Evolutionary conservation across 2,888 invertebrate species (phyloP).

Genomic region (Gasteruption jaculator): DNA sequence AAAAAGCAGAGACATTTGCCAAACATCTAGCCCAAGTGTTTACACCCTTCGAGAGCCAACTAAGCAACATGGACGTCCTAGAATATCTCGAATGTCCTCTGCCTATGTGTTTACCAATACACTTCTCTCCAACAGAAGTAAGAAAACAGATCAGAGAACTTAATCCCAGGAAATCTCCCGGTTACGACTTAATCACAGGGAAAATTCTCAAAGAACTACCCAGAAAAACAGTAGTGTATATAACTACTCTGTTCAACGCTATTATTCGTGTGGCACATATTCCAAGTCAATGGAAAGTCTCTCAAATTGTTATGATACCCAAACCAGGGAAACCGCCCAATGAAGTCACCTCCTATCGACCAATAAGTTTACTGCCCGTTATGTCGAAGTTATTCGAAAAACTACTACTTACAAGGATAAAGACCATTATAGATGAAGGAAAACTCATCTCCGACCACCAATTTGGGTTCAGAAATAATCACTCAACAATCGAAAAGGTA

Average conservation of each 20-base stretch:
- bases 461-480: conserved; percentile 23
- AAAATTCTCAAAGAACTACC: conserved; percentile 28
- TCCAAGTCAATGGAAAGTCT: conserved; percentile 29
- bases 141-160: conserved; percentile 6
- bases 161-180: conserved; percentile 22
- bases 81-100: conserved; percentile 3
- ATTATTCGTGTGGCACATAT: conserved; percentile 25
- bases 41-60: conserved; percentile 15
- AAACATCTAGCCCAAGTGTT: conserved; percentile 23
- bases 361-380: conserved; percentile 24
- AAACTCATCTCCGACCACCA: conserved; percentile 22
- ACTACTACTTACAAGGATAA: conserved; percentile 24
- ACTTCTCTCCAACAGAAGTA: conserved; percentile 10
- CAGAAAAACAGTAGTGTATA: conserved; percentile 21
- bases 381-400: conserved; percentile 30
- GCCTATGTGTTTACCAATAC: conserved; percentile 2
- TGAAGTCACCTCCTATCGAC: conserved; percentile 24
- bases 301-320: conserved; percentile 19
- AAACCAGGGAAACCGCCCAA: conserved; percentile 27
- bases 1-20: conserved; percentile 26
- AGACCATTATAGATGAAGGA: conserved; percentile 11
- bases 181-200: conserved; percentile 29
- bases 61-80: conserved; percentile 1
- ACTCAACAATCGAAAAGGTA: conserved; percentile 23
- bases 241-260: conserved; percentile 30